Evolutionary conservation across 2,113 vertebrate species (phyloP).

Genomic region (Callionymus lyra): DNA sequence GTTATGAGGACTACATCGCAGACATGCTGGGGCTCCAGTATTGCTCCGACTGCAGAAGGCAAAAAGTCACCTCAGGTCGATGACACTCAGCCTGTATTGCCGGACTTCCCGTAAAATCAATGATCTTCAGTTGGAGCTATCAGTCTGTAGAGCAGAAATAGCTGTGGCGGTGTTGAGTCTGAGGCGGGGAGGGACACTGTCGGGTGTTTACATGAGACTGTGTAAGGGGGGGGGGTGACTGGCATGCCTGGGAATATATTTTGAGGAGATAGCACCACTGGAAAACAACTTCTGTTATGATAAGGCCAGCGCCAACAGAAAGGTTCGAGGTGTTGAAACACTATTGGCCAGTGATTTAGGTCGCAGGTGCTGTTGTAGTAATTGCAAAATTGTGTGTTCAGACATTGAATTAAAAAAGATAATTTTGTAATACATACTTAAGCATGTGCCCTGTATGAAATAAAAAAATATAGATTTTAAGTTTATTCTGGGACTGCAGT

Average conservation of each 20-base stretch:
- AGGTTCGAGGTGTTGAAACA: background rate
- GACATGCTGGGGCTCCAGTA: slow-evolving; percentile 67
- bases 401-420: no score
- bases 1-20: slow-evolving; percentile 45
- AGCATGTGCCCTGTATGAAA: no score
- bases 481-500: no score
- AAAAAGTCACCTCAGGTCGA: slow-evolving; percentile 99
- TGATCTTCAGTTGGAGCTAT: slow-evolving; percentile 94
- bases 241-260: slow-evolving; percentile 45
- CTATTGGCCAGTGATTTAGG: no score
- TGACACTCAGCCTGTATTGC: slow-evolving; percentile 98
- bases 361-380: no score
- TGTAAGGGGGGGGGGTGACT: slow-evolving; percentile 31
- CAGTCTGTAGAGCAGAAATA: slow-evolving; percentile 75
- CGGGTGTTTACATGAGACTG: slow-evolving; percentile 45
- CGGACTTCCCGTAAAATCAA: slow-evolving; percentile 99
- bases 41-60: slow-evolving; percentile 89
- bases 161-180: slow-evolving; percentile 63
- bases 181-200: slow-evolving; percentile 31
- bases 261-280: slow-evolving; percentile 40
- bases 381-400: no score
- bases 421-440: no score
- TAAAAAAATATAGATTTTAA: no score
- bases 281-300: slow-evolving; percentile 25
- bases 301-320: slow-evolving; percentile 10